Conservation (phyloP, 1,140 invertebrate species). For the Camponotus vicinus region DNA sequence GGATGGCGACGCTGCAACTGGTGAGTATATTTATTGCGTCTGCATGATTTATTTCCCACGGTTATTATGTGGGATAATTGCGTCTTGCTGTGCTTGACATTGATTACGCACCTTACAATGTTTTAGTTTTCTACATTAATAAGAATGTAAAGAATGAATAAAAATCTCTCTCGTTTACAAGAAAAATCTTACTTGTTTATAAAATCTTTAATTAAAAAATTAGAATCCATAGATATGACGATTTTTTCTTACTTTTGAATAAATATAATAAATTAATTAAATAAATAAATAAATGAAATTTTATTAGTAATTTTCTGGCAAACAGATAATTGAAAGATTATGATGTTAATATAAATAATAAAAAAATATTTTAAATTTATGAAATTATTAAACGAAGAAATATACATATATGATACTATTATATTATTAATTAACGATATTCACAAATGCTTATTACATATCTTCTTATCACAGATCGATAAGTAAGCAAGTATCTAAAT, state of each 20-base stretch:
- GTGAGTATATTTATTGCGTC: not conserved
- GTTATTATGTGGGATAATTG: not conserved
- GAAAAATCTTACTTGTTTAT: not conserved
- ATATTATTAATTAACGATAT: not conserved
- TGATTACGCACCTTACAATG: not conserved
- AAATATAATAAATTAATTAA: not conserved
- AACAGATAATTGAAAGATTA: not conserved
- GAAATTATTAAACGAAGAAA: not conserved
- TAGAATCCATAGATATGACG: not conserved
- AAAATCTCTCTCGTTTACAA: not conserved
- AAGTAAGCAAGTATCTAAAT: constrained; percentile 8
- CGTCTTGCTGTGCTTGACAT: not conserved
- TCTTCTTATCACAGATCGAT: constrained; percentile 11
- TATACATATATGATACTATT: not conserved
- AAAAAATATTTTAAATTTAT: not conserved
- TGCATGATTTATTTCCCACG: not conserved
- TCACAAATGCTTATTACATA: not conserved
- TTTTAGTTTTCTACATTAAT: not conserved
- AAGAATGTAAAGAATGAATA: not conserved
- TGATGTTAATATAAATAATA: not conserved
- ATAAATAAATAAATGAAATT: not conserved
- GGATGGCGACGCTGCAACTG: not conserved
- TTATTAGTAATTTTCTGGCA: not conserved
- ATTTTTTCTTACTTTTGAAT: not conserved
- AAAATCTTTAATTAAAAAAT: not conserved